Evolutionary conservation across 2,797 vertebrate species (phyloP), one percentile per base, ranked within the genome.

Genomic region (Denticeps clupeoides): DNA sequence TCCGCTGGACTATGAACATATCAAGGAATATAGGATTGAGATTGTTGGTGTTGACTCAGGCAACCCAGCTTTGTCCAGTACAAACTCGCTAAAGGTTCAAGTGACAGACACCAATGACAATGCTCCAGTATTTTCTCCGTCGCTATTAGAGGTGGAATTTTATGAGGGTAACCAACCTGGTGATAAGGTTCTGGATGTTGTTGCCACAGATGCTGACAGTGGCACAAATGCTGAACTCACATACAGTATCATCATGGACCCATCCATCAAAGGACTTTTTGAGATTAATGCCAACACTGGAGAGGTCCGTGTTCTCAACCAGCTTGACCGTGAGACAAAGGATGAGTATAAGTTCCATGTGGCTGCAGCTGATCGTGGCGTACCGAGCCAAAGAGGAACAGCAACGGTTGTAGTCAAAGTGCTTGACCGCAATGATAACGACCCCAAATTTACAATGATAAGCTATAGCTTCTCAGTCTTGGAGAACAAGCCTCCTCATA

Each of bases 31-130:
- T 65, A 87, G 84, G 2, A 93, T 98, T 3, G 89, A 94, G 73
- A 95, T 98, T 1, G 92, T 98, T 6, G 94, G 93, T 0, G 93
- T 97, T 55, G 94, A 98, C 70, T 92, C 92, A 0, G 95, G 95
- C 28, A 97, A 97, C 64, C 95, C 95, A 0, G 94, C 95, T 0
- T 84, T 96, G 37, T 99, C 95, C 24, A 99, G 93, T 78, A 91
- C 87, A 58, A 97, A 97, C 59, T 93, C 91, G 4, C 81, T 99
- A 21, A 95, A 87, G 67, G 94, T 99, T 18, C 91, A 93, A 56
- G 92, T 99, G 51, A 84, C 91, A 1, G 95, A 99, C 0, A 76
- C 96, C 51, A 99, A 99, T 2, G 95, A 99, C 76, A 99, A 99
- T 0, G 80, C 87, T 0, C 95, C 94, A 0, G 71, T 75, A 45